Conservation (phyloP, 2,113 vertebrate genomes). For the Megaceryle maxima region DNA sequence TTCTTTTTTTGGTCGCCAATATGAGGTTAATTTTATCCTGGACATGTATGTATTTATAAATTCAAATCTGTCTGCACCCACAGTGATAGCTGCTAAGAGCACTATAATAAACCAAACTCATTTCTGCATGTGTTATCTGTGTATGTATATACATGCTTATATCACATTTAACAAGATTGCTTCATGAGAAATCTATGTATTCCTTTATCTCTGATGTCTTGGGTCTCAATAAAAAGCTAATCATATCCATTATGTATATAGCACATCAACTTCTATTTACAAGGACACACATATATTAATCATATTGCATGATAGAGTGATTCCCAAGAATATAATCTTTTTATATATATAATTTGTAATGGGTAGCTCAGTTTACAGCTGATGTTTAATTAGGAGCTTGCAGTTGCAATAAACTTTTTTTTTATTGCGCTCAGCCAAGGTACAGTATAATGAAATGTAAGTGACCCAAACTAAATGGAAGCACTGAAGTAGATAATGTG, state of each 20-base stretch:
- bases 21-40: background rate
- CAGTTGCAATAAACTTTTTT: constrained; percentile 66
- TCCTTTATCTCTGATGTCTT: constrained; percentile 32
- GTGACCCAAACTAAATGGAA: constrained; percentile 56
- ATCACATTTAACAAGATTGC: background rate
- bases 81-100: background rate
- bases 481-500: constrained; percentile 20
- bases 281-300: constrained; percentile 55
- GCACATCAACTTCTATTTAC: constrained; percentile 46
- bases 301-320: constrained; percentile 36
- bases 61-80: background rate
- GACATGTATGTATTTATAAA: background rate
- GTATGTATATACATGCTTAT: background rate
- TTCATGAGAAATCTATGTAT: constrained; percentile 15
- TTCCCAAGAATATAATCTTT: constrained; percentile 59
- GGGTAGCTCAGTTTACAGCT: constrained; percentile 63
- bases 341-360: constrained; percentile 57
- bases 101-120: background rate
- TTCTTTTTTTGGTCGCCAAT: background rate
- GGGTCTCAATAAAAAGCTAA: constrained; percentile 44
- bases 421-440: constrained; percentile 52
- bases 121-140: background rate
- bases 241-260: constrained; percentile 36
- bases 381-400: constrained; percentile 68
- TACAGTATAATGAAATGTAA: constrained; percentile 54